Percentiles rank a stretch among this genome's conserved stretches.
Conservation (phyloP, 2,113 vertebrate species). For the Lichenostomus cassidix region DNA sequence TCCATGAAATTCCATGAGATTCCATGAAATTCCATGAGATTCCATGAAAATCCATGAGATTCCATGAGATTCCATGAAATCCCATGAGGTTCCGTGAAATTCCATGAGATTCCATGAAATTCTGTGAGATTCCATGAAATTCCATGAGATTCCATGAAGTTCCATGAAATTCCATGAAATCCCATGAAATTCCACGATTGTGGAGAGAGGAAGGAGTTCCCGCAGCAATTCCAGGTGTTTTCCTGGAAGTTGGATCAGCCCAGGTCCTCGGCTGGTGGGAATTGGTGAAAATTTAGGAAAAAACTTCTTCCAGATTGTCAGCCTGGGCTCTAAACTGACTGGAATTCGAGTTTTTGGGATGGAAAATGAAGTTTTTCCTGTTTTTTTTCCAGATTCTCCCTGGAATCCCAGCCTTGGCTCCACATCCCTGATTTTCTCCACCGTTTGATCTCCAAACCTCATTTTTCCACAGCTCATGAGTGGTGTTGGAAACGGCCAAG, state of each 20-base stretch:
- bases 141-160: too few species aligned
- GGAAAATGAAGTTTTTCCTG: not conserved
- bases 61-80: too few species aligned
- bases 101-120: too few species aligned
- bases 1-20: too few species aligned
- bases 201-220: not conserved
- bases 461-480: not conserved
- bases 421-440: not conserved
- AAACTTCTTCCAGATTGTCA: not conserved
- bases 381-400: not conserved
- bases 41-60: too few species aligned
- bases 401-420: not conserved
- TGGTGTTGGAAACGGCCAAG: not conserved
- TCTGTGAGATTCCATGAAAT: too few species aligned
- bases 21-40: too few species aligned
- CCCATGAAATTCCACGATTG: fast-evolving
- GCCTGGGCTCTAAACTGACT: not conserved
- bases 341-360: not conserved
- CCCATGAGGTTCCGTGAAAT: too few species aligned
- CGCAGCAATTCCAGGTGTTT: not conserved
- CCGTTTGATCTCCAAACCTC: not conserved
- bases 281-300: not conserved
- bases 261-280: not conserved
- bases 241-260: not conserved
- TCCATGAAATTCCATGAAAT: too few species aligned